Evolutionary conservation across 2,888 invertebrate species (phyloP).

Genomic region (Plebejus anna): DNA sequence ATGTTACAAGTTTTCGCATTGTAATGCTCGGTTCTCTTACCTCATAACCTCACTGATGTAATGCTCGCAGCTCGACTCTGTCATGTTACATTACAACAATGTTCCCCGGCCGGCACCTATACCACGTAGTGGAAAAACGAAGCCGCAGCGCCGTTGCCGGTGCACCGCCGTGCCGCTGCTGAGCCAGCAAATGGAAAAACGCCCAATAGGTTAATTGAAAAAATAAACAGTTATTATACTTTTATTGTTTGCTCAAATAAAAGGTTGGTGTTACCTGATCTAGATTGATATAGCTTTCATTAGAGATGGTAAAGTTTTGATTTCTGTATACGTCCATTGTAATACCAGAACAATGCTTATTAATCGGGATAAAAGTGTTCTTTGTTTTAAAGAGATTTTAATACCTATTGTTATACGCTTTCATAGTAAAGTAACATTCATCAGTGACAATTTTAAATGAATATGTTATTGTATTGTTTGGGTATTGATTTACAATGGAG

Average conservation of each 20-base stretch:
- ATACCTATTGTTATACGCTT: neutral
- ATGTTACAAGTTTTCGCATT: no score
- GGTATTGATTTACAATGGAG: neutral
- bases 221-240: no score
- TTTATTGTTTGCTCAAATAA: neutral
- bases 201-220: no score
- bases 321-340: constrained; percentile 22
- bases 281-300: constrained; percentile 35
- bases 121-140: no score
- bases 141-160: no score
- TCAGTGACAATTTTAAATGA: neutral
- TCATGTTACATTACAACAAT: no score
- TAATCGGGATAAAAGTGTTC: neutral
- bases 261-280: neutral
- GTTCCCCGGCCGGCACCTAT: no score
- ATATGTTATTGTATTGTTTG: neutral
- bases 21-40: no score
- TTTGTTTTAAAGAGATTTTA: neutral
- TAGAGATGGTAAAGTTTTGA: constrained; percentile 27
- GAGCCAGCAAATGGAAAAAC: no score
- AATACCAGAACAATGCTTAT: neutral
- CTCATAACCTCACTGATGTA: no score
- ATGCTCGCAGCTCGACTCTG: no score
- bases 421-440: neutral
- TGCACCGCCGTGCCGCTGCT: no score